Percentiles rank a stretch among this genome's conserved stretches.
phyloP scores from a whole-genome alignment of 2,113 vertebrate genomes.

The Salvelinus fontinalis region DNA sequence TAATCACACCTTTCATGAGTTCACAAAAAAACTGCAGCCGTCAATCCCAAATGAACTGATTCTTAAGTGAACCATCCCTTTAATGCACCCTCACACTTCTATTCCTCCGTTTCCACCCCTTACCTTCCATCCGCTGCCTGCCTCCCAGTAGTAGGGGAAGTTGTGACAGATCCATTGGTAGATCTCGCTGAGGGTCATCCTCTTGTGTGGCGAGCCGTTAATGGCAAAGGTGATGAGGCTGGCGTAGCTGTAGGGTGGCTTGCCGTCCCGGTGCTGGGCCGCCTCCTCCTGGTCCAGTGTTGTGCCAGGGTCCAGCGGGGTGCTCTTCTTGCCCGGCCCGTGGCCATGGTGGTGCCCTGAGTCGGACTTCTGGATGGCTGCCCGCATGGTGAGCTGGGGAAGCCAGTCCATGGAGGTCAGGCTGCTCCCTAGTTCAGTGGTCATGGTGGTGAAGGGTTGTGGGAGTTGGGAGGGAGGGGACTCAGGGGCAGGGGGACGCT shows the following conservation, averaged over 20 bases:
- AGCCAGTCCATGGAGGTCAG: constrained; percentile 94
- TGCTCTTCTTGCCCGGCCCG: constrained; percentile 79
- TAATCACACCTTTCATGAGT: too few species aligned
- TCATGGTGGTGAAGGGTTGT: constrained; percentile 69
- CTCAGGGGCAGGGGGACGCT: constrained; percentile 43
- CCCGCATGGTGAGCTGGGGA: constrained; percentile 88
- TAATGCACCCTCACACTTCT: neutral
- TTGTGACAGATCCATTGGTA: constrained; percentile 87
- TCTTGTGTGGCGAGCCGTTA: constrained; percentile 88
- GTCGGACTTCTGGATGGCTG: constrained; percentile 85
- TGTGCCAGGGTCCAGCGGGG: constrained; percentile 81
- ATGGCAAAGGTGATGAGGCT: constrained; percentile 93
- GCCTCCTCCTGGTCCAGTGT: constrained; percentile 88
- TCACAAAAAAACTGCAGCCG: neutral
- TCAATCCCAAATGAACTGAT: neutral
- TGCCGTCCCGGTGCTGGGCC: constrained; percentile 88
- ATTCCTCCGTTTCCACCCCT: constrained; percentile 23
- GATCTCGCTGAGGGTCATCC: constrained; percentile 94
- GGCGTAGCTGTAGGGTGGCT: constrained; percentile 92
- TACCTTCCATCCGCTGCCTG: constrained; percentile 95
- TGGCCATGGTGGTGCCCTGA: constrained; percentile 65
- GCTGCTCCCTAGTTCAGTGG: constrained; percentile 92
- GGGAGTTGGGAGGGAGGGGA: constrained; percentile 11
- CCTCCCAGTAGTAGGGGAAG: constrained; percentile 91
- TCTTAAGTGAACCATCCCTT: neutral